A percentile compares a stretch with the other conserved stretches of the same genome.
Evolutionary conservation across 2,888 invertebrate species (phyloP).

Genomic region (Polydesmus complanatus): DNA sequence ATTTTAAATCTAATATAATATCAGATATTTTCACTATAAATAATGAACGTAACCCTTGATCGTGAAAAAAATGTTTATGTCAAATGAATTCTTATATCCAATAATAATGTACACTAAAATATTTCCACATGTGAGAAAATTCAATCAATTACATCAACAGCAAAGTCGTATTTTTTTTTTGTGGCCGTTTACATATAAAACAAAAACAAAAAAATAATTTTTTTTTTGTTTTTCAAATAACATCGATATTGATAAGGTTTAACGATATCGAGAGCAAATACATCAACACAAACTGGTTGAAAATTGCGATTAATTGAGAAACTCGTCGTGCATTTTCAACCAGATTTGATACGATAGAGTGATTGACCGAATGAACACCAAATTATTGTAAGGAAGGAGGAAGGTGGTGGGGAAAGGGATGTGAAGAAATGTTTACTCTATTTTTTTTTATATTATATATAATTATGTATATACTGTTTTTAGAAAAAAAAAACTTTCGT

Average conservation of each 20-base stretch:
- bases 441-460: neutral
- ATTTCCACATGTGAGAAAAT: neutral
- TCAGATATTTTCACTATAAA: too few species aligned
- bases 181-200: neutral
- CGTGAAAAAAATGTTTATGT: neutral
- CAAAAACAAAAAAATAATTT: neutral
- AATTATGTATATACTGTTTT: neutral
- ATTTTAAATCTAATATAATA: too few species aligned
- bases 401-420: neutral
- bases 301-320: neutral
- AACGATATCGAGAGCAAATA: neutral
- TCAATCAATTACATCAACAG: neutral
- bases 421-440: neutral
- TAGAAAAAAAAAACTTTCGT: neutral
- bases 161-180: neutral
- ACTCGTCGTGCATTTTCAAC: neutral
- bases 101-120: neutral
- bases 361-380: neutral
- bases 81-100: neutral
- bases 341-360: neutral
- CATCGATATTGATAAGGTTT: neutral
- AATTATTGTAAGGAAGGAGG: neutral
- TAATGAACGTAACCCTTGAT: too few species aligned
- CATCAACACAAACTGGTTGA: neutral
- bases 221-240: neutral